phyloP scores from a whole-genome alignment of 2,797 vertebrate species.

The Tapirus indicus region DNA sequence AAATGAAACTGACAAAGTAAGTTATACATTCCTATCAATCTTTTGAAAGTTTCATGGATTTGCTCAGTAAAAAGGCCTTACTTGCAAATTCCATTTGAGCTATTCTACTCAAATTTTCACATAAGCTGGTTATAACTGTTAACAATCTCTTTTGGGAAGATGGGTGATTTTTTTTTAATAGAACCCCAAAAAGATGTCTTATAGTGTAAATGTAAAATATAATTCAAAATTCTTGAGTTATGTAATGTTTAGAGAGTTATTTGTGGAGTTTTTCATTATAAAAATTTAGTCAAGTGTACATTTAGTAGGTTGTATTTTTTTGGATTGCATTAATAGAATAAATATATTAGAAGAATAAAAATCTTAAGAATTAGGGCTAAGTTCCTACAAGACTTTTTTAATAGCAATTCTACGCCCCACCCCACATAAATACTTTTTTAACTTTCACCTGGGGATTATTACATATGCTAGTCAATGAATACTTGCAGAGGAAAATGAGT shows the following conservation, averaged over 20 bases:
- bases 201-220: neutral
- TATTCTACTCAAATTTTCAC: conserved; percentile 73
- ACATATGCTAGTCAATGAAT: neutral
- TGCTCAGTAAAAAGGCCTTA: conserved; percentile 65
- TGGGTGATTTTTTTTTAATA: neutral
- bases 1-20: conserved; percentile 78
- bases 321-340: neutral
- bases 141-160: conserved; percentile 36
- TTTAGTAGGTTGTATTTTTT: conserved; percentile 37
- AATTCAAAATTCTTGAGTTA: conserved; percentile 39
- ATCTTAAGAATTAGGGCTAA: neutral
- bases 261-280: neutral
- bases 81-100: conserved; percentile 75
- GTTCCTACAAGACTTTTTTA: neutral
- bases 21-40: conserved; percentile 69
- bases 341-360: conserved; percentile 37
- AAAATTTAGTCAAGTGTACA: conserved; percentile 27
- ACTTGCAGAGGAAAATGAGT: conserved; percentile 44
- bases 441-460: conserved; percentile 36
- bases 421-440: neutral
- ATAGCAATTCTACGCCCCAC: neutral
- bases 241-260: neutral
- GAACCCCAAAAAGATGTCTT: neutral
- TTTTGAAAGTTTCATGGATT: conserved; percentile 70
- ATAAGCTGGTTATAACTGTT: conserved; percentile 64